Percentiles rank a stretch among this genome's conserved stretches.
phyloP scores from a whole-genome alignment of 2,797 vertebrate species.

The Crypturellus tataupa region DNA sequence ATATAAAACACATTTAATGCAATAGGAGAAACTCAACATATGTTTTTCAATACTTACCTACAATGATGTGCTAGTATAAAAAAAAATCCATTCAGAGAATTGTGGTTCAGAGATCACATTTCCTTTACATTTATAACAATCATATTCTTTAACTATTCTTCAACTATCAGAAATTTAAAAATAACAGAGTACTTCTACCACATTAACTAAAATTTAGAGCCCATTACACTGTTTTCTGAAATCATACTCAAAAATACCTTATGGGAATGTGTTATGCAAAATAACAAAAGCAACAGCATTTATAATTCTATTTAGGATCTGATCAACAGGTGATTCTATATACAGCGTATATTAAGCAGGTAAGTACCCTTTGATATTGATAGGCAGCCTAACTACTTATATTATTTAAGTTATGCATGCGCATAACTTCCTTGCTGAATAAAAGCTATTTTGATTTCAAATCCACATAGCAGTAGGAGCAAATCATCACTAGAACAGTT shows the following conservation, averaged over 20 bases:
- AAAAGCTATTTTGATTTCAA: conserved; percentile 23
- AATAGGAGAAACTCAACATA: not conserved
- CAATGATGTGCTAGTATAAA: not conserved
- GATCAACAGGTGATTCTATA: not conserved
- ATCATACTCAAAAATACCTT: not conserved
- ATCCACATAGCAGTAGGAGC: not conserved
- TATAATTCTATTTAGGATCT: not conserved
- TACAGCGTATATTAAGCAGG: not conserved
- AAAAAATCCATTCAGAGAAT: not conserved
- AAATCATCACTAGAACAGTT: conserved; percentile 17
- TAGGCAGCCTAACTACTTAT: conserved; percentile 2
- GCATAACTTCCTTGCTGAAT: conserved; percentile 4
- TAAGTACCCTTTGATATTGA: conserved; percentile 48
- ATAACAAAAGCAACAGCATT: not conserved
- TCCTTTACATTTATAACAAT: not conserved
- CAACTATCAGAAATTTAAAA: not conserved
- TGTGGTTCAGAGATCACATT: not conserved
- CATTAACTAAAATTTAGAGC: not conserved
- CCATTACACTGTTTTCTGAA: not conserved
- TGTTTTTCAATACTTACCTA: not conserved
- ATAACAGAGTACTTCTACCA: not conserved
- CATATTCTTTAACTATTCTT: not conserved
- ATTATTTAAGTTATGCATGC: conserved; percentile 12
- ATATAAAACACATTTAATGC: not conserved
- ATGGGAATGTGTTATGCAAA: not conserved